Percentiles rank a stretch among this genome's conserved stretches.
These are phyloP conservation scores for Apogon hyalosoma DNA, from an alignment of 2,797 vertebrate genomes.

Conservation along the genomic window DNA sequence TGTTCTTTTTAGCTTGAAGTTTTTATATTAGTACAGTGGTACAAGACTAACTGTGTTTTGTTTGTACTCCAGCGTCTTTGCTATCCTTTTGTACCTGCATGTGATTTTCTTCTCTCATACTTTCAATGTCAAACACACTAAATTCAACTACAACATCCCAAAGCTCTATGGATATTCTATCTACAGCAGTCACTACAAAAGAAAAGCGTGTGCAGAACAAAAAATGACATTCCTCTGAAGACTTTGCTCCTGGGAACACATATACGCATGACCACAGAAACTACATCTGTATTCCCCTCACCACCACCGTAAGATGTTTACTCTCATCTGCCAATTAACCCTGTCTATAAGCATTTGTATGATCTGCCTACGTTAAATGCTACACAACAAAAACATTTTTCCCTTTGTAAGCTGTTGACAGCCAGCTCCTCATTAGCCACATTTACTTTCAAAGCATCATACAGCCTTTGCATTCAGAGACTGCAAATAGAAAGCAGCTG, in stretches of 20 bases:
- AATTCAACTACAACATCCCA: slow-evolving; percentile 1
- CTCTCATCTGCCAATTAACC: slow-evolving; percentile 53
- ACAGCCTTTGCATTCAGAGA: slow-evolving; percentile 43
- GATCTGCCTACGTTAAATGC: slow-evolving; percentile 36
- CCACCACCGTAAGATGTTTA: slow-evolving; percentile 17
- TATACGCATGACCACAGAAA: slow-evolving; percentile 7
- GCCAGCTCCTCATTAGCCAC: slow-evolving; percentile 54
- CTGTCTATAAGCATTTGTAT: slow-evolving; percentile 44
- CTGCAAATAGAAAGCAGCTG: slow-evolving; percentile 26
- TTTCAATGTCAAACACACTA: neutral
- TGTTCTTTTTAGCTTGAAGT: no score
- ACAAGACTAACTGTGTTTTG: no score
- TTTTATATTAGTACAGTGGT: no score
- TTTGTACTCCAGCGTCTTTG: no score
- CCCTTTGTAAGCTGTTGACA: slow-evolving; percentile 47
- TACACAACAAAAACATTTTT: slow-evolving; percentile 36
- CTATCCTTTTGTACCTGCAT: neutral
- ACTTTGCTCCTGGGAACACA: slow-evolving; percentile 11
- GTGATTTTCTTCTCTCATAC: neutral
- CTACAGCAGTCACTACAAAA: neutral
- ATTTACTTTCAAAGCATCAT: slow-evolving; percentile 60
- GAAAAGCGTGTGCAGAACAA: neutral
- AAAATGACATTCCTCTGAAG: slow-evolving; percentile 1
- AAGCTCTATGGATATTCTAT: neutral
- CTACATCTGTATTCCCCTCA: slow-evolving; percentile 29